A percentile compares a stretch with the other conserved stretches of the same genome.
These are phyloP conservation scores for Falcunculus frontatus DNA, from an alignment of 2,113 vertebrate genomes.

Conservation along the genomic window DNA sequence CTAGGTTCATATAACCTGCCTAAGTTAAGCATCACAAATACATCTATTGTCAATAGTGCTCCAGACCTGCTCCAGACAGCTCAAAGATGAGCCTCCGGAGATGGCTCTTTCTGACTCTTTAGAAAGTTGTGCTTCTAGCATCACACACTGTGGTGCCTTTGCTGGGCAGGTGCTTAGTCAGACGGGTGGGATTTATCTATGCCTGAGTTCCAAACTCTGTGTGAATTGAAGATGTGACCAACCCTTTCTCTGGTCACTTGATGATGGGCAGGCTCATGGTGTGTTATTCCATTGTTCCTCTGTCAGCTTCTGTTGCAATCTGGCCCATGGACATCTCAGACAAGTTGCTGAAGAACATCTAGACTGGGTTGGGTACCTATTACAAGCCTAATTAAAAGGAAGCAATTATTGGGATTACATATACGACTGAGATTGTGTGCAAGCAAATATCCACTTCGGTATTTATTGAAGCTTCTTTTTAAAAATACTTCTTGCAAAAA, in stretches of 20 bases:
- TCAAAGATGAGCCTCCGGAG: background rate
- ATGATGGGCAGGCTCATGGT: background rate
- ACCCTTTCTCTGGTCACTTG: background rate
- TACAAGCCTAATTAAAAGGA: constrained; percentile 47
- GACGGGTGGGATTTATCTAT: background rate
- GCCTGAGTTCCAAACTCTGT: background rate
- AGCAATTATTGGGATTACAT: constrained; percentile 36
- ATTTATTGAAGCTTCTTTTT: background rate
- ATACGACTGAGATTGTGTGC: background rate
- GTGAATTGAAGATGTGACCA: background rate
- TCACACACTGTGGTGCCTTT: background rate
- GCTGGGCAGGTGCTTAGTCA: background rate
- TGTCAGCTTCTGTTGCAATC: constrained; percentile 41
- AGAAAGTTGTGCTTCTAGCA: background rate
- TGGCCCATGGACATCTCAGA: background rate
- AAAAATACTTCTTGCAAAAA: background rate
- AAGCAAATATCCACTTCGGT: background rate
- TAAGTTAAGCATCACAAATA: background rate
- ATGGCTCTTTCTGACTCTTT: background rate
- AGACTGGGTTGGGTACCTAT: constrained; percentile 49
- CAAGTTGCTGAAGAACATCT: constrained; percentile 34
- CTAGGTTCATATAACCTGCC: background rate
- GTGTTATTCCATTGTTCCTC: background rate
- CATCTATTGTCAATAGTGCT: background rate
- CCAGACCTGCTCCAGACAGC: background rate